Evolutionary conservation across 2,888 invertebrate genomes (phyloP), one percentile per base, ranked within the genome.

Genomic region (Hemicrepidius hirtus): DNA sequence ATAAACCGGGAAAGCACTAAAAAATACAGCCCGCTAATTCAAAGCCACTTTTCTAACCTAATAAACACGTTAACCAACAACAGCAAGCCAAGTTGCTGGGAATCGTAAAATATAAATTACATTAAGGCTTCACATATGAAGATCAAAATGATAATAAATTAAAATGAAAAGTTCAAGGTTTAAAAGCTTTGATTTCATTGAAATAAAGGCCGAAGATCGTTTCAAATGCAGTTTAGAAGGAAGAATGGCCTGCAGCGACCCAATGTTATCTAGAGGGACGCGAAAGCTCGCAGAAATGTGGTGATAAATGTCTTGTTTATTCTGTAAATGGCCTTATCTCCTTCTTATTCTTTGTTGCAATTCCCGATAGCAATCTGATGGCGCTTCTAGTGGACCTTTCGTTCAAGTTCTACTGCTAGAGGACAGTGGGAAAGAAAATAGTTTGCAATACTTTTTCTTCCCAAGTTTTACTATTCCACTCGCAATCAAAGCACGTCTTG

Each of bases 251-350:
- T 64, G 28, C 32, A 64, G 44, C 55, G 57, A 24, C 55, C 35
- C 16, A 55, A 55, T 32, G 18, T 37, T 67, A 57, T 55, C 41
- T 53, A 35, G 44, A 64, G 44, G 50, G 59, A 55, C 66, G 53
- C 32, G 60, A 53, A 55, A 60, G 41, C 62, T 68, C 55, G 41
- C 71, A 68, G 75, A 77, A 75, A 65, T 70, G 72, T 75, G 44
- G 73, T 76, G 75, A 84, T 83, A 83, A 84, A 84, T 84, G 83
- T 80, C 83, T 83, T 84, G 84, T 79, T 79, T 77, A 79, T 79
- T 78, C 71, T 74, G 75, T 70, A 75, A 77, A 77, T 68, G 75
- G 75, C 82, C 80, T 83, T 83, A 83, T 84, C 83, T 83, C 79
- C 80, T 82, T 80, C 81, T 80, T 82, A 81, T 82, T 81, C 79